A percentile compares a stretch with the other conserved stretches of the same genome.
Conservation (phyloP, 2,113 vertebrate species). For the Ascaphus truei region DNA sequence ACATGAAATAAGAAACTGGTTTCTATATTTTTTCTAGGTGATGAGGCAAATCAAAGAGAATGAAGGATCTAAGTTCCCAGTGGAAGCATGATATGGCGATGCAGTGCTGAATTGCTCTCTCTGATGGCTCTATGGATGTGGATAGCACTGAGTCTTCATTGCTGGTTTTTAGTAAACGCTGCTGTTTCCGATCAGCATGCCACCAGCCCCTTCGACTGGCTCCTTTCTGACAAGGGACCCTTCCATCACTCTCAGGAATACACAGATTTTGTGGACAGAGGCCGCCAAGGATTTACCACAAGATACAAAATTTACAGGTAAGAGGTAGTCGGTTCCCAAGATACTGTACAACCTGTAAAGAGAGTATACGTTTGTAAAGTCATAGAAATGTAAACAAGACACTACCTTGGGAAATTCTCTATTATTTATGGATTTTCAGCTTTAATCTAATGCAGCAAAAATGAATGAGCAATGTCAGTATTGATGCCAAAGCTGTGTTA, state of each 20-base stretch:
- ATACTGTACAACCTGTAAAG: no score
- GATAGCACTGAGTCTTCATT: conserved; percentile 91
- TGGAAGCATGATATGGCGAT: conserved; percentile 83
- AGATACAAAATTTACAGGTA: conserved; percentile 99
- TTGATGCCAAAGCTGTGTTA: no score
- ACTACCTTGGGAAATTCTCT: no score
- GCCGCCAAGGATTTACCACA: conserved; percentile 94
- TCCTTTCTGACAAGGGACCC: conserved; percentile 96
- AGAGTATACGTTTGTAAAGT: no score
- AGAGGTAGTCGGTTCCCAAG: no score
- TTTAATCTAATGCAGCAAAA: no score
- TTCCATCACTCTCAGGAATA: conserved; percentile 97
- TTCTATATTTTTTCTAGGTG: conserved; percentile 73
- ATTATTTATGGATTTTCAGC: no score
- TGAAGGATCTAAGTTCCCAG: conserved; percentile 79
- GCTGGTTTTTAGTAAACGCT: conserved; percentile 82
- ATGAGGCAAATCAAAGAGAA: conserved; percentile 79
- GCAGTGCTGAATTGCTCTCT: conserved; percentile 84
- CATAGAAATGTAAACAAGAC: no score
- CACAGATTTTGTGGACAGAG: conserved; percentile 95
- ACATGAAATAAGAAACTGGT: no score
- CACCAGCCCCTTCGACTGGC: conserved; percentile 95
- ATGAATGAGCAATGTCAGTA: no score
- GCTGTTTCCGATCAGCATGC: conserved; percentile 84
- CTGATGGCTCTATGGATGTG: conserved; percentile 98